A percentile compares a stretch with the other conserved stretches of the same genome.
Evolutionary conservation across 2,797 vertebrate genomes (phyloP).

Genomic region (Cryptoblepharus egeriae): DNA sequence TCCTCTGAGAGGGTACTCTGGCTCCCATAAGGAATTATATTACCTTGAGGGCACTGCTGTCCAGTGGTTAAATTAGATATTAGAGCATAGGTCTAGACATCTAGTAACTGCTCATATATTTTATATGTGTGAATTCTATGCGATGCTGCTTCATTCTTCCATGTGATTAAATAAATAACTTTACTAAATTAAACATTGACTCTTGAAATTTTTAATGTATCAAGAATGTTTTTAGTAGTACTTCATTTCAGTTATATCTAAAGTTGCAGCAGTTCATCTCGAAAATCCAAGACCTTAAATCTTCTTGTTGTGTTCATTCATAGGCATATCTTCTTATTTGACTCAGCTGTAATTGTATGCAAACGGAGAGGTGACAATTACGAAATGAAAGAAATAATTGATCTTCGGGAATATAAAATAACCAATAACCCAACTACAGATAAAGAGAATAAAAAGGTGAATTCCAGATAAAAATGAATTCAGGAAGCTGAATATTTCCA

Average conservation of each 20-base stretch:
- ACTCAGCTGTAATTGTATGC: slow-evolving; percentile 93
- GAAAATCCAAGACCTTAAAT: slow-evolving; percentile 26
- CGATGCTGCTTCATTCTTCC: no score
- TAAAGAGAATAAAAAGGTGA: slow-evolving; percentile 96
- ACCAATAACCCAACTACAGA: slow-evolving; percentile 95
- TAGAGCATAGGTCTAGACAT: no score
- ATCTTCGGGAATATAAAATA: slow-evolving; percentile 96
- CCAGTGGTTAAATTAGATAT: no score
- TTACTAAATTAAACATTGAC: neutral
- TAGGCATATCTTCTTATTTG: slow-evolving; percentile 98
- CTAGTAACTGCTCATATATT: no score
- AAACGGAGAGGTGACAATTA: slow-evolving; percentile 96
- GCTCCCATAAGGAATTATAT: no score
- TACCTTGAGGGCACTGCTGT: no score
- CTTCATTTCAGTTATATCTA: neutral
- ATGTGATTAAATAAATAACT: no score
- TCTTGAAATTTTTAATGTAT: neutral
- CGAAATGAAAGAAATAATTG: slow-evolving; percentile 97
- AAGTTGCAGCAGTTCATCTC: neutral
- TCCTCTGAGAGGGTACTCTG: no score
- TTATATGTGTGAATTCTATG: no score
- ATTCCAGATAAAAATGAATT: neutral
- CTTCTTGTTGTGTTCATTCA: slow-evolving; percentile 40
- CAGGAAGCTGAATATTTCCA: no score
- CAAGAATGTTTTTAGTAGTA: neutral